phyloP scores from a whole-genome alignment of 1,140 invertebrate genomes.

The Pseudobourletiella spinata region DNA sequence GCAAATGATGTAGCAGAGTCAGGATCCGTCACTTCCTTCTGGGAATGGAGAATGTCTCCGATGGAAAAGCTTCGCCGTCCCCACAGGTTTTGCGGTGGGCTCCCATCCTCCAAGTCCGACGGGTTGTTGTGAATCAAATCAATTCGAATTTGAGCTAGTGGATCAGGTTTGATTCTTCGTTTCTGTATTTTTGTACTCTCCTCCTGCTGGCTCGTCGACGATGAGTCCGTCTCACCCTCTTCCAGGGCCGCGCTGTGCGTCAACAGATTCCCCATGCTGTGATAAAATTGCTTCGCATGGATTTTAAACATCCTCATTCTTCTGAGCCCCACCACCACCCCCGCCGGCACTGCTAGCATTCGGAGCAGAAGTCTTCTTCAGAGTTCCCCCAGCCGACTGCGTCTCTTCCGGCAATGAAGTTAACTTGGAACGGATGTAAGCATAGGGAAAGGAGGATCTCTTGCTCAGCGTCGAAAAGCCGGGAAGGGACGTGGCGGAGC shows the following conservation, averaged over 20 bases:
- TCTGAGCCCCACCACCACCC: neutral
- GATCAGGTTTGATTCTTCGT: slow-evolving; percentile 2
- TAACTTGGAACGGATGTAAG: slow-evolving; percentile 39
- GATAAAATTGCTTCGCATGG: slow-evolving; percentile 6
- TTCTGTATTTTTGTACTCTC: neutral
- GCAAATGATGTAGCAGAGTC: neutral
- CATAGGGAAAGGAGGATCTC: slow-evolving; percentile 39
- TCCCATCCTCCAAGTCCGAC: slow-evolving; percentile 8
- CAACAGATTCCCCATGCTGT: slow-evolving; percentile 24
- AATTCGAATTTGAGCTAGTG: slow-evolving; percentile 23
- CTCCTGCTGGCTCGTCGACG: neutral
- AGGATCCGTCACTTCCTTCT: neutral
- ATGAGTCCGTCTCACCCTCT: neutral
- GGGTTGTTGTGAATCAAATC: slow-evolving; percentile 25
- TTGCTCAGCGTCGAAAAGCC: slow-evolving; percentile 4
- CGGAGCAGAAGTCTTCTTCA: neutral
- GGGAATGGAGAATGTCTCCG: slow-evolving; percentile 17
- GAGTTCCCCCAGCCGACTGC: neutral
- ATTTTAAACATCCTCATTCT: neutral
- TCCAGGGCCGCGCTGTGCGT: neutral
- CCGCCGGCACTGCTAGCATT: neutral
- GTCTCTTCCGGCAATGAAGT: slow-evolving; percentile 37
- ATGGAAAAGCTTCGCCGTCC: slow-evolving; percentile 18
- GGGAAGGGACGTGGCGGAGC: neutral
- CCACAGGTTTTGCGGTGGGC: neutral